Evolutionary conservation across 2,888 invertebrate genomes (phyloP).

Genomic region (Physocephala rufipes): DNA sequence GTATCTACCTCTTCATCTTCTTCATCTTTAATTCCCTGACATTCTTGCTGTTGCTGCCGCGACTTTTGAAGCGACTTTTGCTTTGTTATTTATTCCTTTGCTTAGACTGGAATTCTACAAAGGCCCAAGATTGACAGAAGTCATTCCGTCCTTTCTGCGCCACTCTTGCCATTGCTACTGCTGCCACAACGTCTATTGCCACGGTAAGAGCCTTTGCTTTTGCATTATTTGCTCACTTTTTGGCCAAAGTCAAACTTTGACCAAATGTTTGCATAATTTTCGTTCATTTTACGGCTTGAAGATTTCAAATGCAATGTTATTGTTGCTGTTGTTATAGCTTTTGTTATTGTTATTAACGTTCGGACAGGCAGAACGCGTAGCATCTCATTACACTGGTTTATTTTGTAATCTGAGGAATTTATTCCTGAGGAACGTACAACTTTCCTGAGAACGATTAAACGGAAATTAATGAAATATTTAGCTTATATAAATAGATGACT

Average conservation of each 20-base stretch:
- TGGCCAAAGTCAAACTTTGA: constrained; percentile 28
- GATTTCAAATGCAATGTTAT: background rate
- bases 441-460: constrained; percentile 50
- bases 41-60: constrained; percentile 5
- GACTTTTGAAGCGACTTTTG: constrained; percentile 2
- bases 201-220: background rate
- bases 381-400: background rate
- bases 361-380: too few relatives aligned
- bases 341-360: too few relatives aligned
- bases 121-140: constrained; percentile 14
- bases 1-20: constrained; percentile 10
- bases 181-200: background rate
- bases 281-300: constrained; percentile 25
- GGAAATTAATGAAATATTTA: constrained; percentile 61
- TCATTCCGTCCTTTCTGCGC: background rate
- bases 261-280: constrained; percentile 31
- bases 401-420: too few relatives aligned
- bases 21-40: background rate
- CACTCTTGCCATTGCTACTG: constrained; percentile 1
- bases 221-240: constrained; percentile 25
- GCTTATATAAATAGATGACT: too few relatives aligned
- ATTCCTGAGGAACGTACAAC: background rate
- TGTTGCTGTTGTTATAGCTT: too few relatives aligned
- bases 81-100: constrained; percentile 12
- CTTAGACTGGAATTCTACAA: constrained; percentile 12